These are phyloP conservation scores for Lithobates pipiens DNA, from an alignment of 2,797 vertebrate species.

Conservation along the genomic window DNA sequence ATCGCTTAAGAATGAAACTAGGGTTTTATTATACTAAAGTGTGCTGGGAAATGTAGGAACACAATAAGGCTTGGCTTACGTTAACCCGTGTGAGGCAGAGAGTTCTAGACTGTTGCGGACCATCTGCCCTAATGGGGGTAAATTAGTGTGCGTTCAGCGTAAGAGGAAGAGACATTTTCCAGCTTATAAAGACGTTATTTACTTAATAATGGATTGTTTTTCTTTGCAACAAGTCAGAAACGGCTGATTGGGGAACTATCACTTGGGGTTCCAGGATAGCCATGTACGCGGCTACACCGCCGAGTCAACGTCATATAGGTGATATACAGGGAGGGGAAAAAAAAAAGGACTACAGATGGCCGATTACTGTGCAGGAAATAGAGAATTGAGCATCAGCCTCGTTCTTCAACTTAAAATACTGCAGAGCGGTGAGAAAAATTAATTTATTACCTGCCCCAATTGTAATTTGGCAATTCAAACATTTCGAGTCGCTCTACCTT, in stretches of 20 bases:
- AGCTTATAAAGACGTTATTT: conserved; percentile 1
- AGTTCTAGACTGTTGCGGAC: not conserved
- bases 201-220: conserved; percentile 24
- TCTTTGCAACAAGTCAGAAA: conserved; percentile 16
- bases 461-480: too few species aligned
- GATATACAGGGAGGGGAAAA: not conserved
- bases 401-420: not conserved
- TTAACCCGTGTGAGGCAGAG: conserved; percentile 29
- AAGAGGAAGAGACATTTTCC: not conserved
- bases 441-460: not conserved
- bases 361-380: not conserved
- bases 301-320: not conserved
- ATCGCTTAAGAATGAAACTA: conserved; percentile 66
- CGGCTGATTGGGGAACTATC: conserved; percentile 12
- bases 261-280: not conserved
- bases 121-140: not conserved
- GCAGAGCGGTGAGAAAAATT: not conserved
- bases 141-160: conserved; percentile 5
- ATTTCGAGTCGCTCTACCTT: not conserved
- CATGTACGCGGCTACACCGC: conserved; percentile 8
- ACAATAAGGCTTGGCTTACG: conserved; percentile 1
- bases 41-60: not conserved
- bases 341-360: conserved; percentile 7
- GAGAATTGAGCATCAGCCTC: not conserved
- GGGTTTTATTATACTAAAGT: conserved; percentile 52